Evolutionary conservation across 2,113 vertebrate genomes (phyloP).

Genomic region (Melospiza melodia): DNA sequence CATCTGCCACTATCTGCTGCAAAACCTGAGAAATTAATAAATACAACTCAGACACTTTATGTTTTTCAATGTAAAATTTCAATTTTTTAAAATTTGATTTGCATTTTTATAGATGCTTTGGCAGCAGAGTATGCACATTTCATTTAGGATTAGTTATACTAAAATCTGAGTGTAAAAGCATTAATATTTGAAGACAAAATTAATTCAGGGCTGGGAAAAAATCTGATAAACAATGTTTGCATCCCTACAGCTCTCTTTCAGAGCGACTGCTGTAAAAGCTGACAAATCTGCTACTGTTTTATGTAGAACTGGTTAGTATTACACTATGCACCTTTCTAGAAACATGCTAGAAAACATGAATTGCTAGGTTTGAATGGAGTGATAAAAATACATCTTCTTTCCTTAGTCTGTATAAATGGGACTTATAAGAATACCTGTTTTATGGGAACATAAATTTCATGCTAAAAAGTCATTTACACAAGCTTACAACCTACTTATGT

Average conservation of each 20-base stretch:
- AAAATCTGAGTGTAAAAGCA: background rate
- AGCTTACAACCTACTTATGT: background rate
- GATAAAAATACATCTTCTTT: background rate
- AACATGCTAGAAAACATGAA: background rate
- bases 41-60: accelerated
- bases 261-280: background rate
- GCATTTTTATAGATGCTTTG: background rate
- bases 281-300: background rate
- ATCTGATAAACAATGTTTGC: background rate
- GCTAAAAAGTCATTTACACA: background rate
- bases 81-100: background rate
- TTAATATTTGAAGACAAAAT: background rate
- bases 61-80: background rate
- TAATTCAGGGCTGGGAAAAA: background rate
- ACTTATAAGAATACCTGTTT: background rate
- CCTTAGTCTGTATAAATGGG: background rate
- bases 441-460: background rate
- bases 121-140: background rate
- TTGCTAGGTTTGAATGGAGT: background rate
- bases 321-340: background rate
- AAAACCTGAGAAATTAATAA: background rate
- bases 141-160: background rate
- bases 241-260: background rate
- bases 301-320: background rate
- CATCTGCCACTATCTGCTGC: background rate